Conservation (phyloP, 2,113 vertebrate species). For the Lycaon pictus region DNA sequence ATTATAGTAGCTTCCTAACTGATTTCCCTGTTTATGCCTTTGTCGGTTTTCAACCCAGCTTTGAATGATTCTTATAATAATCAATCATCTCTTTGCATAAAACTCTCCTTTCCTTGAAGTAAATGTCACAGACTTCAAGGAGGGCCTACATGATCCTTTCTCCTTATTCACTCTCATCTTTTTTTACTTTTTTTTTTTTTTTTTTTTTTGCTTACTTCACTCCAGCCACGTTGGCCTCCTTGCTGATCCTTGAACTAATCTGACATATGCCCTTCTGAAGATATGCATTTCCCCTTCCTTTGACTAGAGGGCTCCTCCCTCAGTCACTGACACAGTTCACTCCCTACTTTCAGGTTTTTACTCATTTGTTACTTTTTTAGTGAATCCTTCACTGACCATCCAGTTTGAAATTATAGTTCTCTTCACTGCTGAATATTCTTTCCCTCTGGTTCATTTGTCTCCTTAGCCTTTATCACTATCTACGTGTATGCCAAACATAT, state of each 20-base stretch:
- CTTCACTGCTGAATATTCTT: neutral
- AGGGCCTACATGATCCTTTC: neutral
- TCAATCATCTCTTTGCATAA: neutral
- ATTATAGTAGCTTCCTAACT: neutral
- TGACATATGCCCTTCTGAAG: neutral
- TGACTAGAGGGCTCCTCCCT: neutral
- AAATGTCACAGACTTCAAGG: neutral
- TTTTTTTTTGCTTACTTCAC: neutral
- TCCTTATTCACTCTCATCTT: neutral
- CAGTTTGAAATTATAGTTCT: neutral
- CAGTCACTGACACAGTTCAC: neutral
- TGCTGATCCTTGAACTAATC: neutral
- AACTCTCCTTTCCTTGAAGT: neutral
- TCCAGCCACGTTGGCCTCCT: neutral
- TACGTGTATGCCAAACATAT: neutral
- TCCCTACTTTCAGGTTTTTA: neutral
- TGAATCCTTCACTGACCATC: neutral
- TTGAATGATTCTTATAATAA: neutral
- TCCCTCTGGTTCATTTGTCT: conserved; percentile 28
- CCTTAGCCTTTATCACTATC: neutral
- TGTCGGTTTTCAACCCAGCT: neutral
- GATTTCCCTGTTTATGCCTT: neutral
- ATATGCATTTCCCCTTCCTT: neutral
- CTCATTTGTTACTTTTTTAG: neutral
- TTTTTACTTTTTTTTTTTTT: neutral